Evolutionary conservation across 2,797 vertebrate species (phyloP), one percentile per base, ranked within the genome.

Genomic region (Balearica regulorum): DNA sequence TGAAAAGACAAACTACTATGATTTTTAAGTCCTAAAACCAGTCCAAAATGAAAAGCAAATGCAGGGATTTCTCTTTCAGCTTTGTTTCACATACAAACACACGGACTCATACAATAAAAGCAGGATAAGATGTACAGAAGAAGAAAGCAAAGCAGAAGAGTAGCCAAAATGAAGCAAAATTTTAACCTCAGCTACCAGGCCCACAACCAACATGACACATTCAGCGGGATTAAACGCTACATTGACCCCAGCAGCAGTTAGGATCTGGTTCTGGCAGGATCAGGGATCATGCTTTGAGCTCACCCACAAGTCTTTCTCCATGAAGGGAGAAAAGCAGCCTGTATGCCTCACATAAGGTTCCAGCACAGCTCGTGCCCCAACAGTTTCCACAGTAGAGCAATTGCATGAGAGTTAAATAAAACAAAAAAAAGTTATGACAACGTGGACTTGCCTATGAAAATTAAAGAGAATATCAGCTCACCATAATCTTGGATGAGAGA

Each of bases 361-460:
- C 15, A 37, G 61, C 12, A 4, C 43, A 78, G 31, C 17, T 46
- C 55, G 15, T 55, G 28, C 25, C 44, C 77, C 9, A 3, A 33
- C 41, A 73, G 43, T 31, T 65, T 41, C 57, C 39, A 22, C 10
- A 25, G n/a, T 33, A 68, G 37, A 80, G n/a, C 2, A 10, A 28
- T 43, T 16, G 2, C 5, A 0, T 9, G 72, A 89, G 33, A 51
- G 43, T 53, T 39, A 24, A 57, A 18, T 11, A 43, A 16, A 10
- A 19, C 6, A 11, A n/a, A 48, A 8, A 14, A 16, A 37, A 51
- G 28, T 18, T 6, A 31, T 0, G 0, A 43, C 54, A 35, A 65
- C 3, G 17, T 21, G 54, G 43, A 24, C 18, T 83, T 70, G 83
- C 58, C 58, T 46, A 53, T 1, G 1, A 16, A 69, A 93, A 61